phyloP scores from a whole-genome alignment of 2,888 invertebrate genomes.

The Drosophila nr. fundita region DNA sequence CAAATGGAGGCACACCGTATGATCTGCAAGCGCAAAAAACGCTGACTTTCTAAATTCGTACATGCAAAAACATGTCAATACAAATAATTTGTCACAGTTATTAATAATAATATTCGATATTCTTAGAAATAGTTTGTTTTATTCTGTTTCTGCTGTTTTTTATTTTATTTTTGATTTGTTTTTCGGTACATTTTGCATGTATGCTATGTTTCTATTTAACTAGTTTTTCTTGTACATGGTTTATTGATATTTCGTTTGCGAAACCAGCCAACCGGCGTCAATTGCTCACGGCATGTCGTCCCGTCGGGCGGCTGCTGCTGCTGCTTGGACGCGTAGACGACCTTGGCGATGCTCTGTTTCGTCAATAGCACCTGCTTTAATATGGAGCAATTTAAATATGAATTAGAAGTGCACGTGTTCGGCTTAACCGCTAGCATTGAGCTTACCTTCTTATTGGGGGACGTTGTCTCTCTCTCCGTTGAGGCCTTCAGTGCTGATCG shows the following conservation, averaged over 20 bases:
- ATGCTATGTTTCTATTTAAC: not conserved
- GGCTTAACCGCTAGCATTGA: not conserved
- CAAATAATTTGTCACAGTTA: not conserved
- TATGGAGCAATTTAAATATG: conserved; percentile 1
- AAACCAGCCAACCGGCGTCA: not conserved
- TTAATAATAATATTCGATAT: not conserved
- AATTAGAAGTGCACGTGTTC: not conserved
- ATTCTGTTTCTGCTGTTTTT: not conserved
- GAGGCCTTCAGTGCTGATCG: not conserved
- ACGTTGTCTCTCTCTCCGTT: not conserved
- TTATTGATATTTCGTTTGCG: not conserved
- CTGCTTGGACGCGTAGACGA: conserved; percentile 16
- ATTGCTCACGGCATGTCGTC: conserved; percentile 33
- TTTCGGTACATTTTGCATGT: not conserved
- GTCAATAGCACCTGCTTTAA: not conserved
- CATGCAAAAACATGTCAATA: not conserved
- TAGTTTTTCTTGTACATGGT: not conserved
- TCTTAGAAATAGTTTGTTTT: not conserved
- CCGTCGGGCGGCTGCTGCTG: not conserved
- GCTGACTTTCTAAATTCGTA: not conserved
- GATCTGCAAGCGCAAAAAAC: conserved; percentile 64
- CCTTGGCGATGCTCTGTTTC: conserved; percentile 22
- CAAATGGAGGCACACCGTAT: conserved; percentile 80
- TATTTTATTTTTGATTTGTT: not conserved
- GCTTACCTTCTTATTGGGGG: conserved; percentile 16